phyloP scores from a whole-genome alignment of 2,113 vertebrate genomes.

The Amphiprion percula region DNA sequence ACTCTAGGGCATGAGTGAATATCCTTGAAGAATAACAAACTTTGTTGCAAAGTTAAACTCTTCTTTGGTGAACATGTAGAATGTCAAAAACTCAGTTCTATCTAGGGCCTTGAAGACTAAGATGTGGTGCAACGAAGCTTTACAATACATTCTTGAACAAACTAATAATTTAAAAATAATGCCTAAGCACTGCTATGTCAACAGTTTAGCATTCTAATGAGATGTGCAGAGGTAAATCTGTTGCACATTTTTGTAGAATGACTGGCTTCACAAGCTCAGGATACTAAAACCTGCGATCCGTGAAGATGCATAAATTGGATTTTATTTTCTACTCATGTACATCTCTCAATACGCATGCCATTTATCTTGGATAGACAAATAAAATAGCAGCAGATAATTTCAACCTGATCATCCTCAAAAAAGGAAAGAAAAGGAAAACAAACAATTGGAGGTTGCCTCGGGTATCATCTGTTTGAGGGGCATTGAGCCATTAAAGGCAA shows the following conservation, averaged over 20 bases:
- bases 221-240: conserved; percentile 39
- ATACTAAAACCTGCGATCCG: conserved; percentile 57
- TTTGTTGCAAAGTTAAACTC: conserved; percentile 40
- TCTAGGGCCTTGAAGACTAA: neutral
- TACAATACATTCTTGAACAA: conserved; percentile 5
- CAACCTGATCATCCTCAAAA: conserved; percentile 25
- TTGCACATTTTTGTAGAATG: conserved; percentile 20
- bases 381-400: conserved; percentile 38
- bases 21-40: conserved; percentile 65
- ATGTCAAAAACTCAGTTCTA: conserved; percentile 22
- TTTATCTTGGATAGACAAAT: conserved; percentile 46
- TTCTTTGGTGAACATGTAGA: conserved; percentile 20
- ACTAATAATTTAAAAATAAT: conserved; percentile 25
- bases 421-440: conserved; percentile 15
- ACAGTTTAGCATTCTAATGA: conserved; percentile 45
- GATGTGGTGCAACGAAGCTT: conserved; percentile 31
- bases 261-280: conserved; percentile 31
- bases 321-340: conserved; percentile 46
- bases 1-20: conserved; percentile 55
- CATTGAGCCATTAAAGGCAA: conserved; percentile 72
- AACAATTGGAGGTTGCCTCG: conserved; percentile 52
- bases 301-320: conserved; percentile 44
- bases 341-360: conserved; percentile 26
- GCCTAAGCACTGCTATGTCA: conserved; percentile 7
- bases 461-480: conserved; percentile 62